Base-by-base conservation (phyloP, 2,113 vertebrate genomes). In the Psephotus haematonotus region DNA sequence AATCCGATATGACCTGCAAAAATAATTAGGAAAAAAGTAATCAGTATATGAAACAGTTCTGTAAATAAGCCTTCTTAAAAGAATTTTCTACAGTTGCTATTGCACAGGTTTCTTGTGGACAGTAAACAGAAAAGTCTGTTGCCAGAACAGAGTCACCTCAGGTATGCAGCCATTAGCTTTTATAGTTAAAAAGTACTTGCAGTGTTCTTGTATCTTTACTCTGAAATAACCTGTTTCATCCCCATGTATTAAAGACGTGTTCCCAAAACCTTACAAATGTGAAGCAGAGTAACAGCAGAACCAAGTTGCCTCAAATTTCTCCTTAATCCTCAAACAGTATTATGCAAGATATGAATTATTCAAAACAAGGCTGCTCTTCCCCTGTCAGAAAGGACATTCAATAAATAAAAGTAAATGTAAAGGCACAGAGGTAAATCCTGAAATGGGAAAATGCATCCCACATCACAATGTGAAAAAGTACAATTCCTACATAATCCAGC, bases 1-100 rank as follows among this genome's bases (percentile, higher is more conserved):
- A 94, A 59, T 84, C 69, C 69, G 4, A 92, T 35, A 63, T 5
- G 46, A 84, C 97, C 97, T 97, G 97, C 89, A 96, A 91, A 97
- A 97, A 94, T 64, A 97, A 92, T 69, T 79, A 97, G 95, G 76
- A 47, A 35, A 68, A 86, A 95, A 70, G 23, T 79, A 39, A 95
- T 96, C 75, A 97, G 74, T 59, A 82, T 19, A 41, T 43, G 50
- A 62, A 74, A 52, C 37, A 88, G 37, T 35, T 91, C 35, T 44
- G 74, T 60, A 94, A 57, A 49, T 49, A 44, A 75, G 72, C 19
- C 46, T 70, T 81, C 4, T 28, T 86, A 70, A 91, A 91, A 92
- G 8, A 41, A 23, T 52, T 71, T 77, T 71, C 44, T 70, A 29
- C 16, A 25, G 17, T 10, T 79, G 35, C 18, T 47, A 86, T 69